Conservation (phyloP, 2,113 vertebrate species). For the Cacatua alba region DNA sequence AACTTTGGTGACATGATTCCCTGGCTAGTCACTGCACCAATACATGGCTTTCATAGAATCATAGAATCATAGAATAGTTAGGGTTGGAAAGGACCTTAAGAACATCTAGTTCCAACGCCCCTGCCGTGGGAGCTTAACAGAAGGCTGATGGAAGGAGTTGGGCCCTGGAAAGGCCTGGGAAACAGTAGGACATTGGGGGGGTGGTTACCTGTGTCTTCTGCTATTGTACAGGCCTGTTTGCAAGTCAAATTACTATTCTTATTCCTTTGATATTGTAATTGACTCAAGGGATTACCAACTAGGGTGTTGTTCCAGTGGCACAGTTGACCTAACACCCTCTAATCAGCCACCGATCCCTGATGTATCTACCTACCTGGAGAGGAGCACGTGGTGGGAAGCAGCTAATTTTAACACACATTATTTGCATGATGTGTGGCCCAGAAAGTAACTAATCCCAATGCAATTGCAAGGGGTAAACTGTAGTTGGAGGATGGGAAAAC, state of each 20-base stretch:
- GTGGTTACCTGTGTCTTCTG: neutral
- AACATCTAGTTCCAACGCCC: no score
- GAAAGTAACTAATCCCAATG: neutral
- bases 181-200: neutral
- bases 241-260: neutral
- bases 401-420: neutral
- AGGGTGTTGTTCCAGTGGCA: neutral
- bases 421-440: neutral
- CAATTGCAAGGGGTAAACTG: neutral
- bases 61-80: neutral
- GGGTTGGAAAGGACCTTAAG: no score
- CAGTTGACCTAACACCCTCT: neutral
- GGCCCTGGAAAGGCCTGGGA: neutral
- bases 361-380: neutral
- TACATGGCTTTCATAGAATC: neutral
- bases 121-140: neutral
- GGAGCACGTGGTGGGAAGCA: neutral
- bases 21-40: neutral
- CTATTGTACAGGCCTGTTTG: neutral
- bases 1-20: neutral
- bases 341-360: neutral
- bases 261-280: neutral
- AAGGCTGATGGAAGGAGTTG: neutral
- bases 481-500: neutral
- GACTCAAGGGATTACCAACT: neutral